phyloP scores from a whole-genome alignment of 2,888 invertebrate genomes.

The Aphodius sticticus region DNA sequence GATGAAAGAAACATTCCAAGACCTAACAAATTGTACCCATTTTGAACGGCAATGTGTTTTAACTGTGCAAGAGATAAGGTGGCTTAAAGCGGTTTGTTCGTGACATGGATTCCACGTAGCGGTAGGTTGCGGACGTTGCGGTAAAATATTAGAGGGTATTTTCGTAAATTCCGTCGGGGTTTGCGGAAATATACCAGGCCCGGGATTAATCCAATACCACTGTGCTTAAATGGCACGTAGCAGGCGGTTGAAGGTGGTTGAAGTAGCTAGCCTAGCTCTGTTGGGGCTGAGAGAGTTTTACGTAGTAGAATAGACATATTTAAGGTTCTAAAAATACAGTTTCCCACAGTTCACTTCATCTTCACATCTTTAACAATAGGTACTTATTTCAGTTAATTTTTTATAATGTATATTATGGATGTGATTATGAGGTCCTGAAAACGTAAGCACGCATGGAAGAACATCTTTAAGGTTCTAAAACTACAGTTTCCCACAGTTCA shows the following conservation, averaged over 20 bases:
- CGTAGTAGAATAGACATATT: too few relatives aligned
- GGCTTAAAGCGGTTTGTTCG: not conserved
- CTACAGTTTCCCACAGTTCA: too few relatives aligned
- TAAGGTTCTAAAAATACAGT: too few relatives aligned
- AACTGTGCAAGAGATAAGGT: not conserved
- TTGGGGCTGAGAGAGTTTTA: too few relatives aligned
- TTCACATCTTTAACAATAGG: too few relatives aligned
- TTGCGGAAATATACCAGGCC: not conserved
- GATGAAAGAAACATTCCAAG: not conserved
- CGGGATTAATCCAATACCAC: not conserved
- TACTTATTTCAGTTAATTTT: too few relatives aligned
- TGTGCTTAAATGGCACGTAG: not conserved
- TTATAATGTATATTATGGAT: too few relatives aligned
- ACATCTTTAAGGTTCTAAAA: too few relatives aligned
- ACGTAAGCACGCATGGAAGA: too few relatives aligned
- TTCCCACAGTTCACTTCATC: too few relatives aligned
- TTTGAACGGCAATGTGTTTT: not conserved
- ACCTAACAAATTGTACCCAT: not conserved
- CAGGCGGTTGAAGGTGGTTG: not conserved
- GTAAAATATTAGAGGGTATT: slow-evolving; percentile 4
- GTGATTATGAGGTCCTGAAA: too few relatives aligned
- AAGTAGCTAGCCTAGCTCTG: not conserved
- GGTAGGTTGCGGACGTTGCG: not conserved
- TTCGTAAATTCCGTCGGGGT: not conserved
- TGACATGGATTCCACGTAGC: not conserved